Percentiles rank a stretch among this genome's conserved stretches.
phyloP scores from a whole-genome alignment of 2,113 vertebrate genomes.

The Tragulus kanchil region DNA sequence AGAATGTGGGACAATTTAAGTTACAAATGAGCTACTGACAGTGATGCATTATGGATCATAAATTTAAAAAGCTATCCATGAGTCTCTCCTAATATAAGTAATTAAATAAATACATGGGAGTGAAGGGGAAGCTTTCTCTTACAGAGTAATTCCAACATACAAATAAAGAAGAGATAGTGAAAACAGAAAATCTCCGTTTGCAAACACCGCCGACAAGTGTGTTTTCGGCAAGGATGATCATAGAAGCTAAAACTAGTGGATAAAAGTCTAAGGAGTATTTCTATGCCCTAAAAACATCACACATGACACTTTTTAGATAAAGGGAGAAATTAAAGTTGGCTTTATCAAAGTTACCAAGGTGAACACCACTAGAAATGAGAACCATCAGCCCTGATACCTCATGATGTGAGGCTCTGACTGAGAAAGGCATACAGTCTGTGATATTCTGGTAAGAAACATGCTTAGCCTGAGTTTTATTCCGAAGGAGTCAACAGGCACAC shows the following conservation, averaged over 20 bases:
- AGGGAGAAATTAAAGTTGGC: background rate
- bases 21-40: background rate
- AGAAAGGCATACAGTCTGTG: too few species aligned
- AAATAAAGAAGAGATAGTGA: background rate
- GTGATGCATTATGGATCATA: background rate
- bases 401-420: too few species aligned
- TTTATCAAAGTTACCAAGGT: background rate
- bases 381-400: too few species aligned
- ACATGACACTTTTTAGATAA: background rate
- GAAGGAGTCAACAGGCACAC: too few species aligned
- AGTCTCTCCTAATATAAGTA: background rate
- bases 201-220: background rate
- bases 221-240: background rate
- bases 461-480: too few species aligned
- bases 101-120: background rate
- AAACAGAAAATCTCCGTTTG: constrained; percentile 14
- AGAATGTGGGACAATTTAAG: background rate
- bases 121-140: background rate
- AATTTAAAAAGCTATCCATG: background rate
- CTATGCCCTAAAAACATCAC: background rate
- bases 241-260: background rate
- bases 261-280: background rate
- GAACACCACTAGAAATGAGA: background rate
- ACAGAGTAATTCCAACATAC: background rate
- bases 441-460: too few species aligned